Base-by-base conservation (phyloP, 2,888 invertebrate genomes). In the Drosophila sordidula region DNA sequence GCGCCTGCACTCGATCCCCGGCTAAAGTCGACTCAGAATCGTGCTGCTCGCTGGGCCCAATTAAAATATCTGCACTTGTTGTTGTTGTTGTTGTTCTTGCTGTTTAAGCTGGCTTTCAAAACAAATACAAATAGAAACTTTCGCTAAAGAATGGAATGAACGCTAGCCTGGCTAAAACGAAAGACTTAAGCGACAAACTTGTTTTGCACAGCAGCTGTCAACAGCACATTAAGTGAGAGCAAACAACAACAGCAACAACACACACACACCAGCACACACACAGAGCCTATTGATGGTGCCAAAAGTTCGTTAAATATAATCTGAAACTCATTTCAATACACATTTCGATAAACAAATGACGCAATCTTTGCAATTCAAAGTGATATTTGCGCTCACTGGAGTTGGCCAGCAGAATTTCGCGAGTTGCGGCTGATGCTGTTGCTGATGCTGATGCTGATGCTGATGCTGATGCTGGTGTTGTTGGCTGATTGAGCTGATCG, bases 271-370 rank as follows among this genome's bases (percentile, higher is more conserved):
- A 46, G 49, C 52, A 61, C 29, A 69, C 55, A 58, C 50, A 56
- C 0, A 70, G 64, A 51, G 52, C 64, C 63, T 41, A 12, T 36
- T 38, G 52, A 62, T 29, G 39, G 29, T 66, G 61, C 55, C 76
- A 72, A 82, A 74, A 74, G 58, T 67, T 79, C 52, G 72, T 72
- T 83, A 82, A 80, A 85, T 85, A 84, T 85, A 84, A 85, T 79
- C 69, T 57, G 62, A 76, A 77, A 79, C 82, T 85, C 80, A 84
- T 84, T 86, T 82, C 84, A 85, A 86, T 86, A 80, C 62, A 75
- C 72, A 79, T 63, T 73, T 80, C 78, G 68, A 86, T 74, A 85
- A 86, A 86, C 77, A 86, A 85, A 86, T 86, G 85, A 86, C 85
- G 85, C 85, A 87, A 86, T 86, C 87, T 64, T 71, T 69, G 57